Evolutionary conservation across 92 coral and sea anemone genomes (phyloP).

Genomic region (Epizoanthus stellaris): DNA sequence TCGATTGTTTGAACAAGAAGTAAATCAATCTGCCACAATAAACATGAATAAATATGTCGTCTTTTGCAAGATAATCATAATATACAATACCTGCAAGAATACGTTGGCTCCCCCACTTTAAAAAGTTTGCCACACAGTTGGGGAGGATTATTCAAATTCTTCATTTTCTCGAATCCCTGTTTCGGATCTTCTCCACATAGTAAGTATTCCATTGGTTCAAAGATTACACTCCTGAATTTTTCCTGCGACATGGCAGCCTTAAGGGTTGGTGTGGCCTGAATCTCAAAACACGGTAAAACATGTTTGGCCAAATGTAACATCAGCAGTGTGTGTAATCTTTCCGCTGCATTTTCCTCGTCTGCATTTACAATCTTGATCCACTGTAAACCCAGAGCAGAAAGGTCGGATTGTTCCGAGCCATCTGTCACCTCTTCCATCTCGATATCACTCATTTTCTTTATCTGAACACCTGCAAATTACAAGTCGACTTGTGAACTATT

Average conservation of each 20-base stretch:
- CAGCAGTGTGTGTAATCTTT: conserved; percentile 60
- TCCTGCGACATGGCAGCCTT: conserved; percentile 69
- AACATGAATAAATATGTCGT: too few species aligned
- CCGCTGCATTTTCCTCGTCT: conserved; percentile 26
- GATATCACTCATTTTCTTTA: conserved; percentile 57
- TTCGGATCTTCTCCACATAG: conserved; percentile 90
- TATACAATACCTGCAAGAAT: conserved; percentile 85
- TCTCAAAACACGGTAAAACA: conserved; percentile 70
- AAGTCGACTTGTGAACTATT: neutral
- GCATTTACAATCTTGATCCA: conserved; percentile 58
- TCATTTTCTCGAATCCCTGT: conserved; percentile 71
- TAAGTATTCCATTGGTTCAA: conserved; percentile 83
- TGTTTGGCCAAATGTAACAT: conserved; percentile 72
- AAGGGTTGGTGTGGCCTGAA: conserved; percentile 67
- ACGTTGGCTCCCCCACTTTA: conserved; percentile 94
- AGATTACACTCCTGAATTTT: conserved; percentile 68
- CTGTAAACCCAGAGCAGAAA: conserved; percentile 58
- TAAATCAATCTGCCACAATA: neutral
- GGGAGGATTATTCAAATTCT: conserved; percentile 76
- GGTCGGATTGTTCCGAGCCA: conserved; percentile 29
- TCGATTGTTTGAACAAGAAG: neutral
- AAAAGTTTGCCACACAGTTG: conserved; percentile 91
- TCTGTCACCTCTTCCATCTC: conserved; percentile 68
- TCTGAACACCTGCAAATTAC: neutral
- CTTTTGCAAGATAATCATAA: too few species aligned